phyloP scores from a whole-genome alignment of 35 echinoderm and acorn worm genomes.

The Apostichopus japonicus region DNA sequence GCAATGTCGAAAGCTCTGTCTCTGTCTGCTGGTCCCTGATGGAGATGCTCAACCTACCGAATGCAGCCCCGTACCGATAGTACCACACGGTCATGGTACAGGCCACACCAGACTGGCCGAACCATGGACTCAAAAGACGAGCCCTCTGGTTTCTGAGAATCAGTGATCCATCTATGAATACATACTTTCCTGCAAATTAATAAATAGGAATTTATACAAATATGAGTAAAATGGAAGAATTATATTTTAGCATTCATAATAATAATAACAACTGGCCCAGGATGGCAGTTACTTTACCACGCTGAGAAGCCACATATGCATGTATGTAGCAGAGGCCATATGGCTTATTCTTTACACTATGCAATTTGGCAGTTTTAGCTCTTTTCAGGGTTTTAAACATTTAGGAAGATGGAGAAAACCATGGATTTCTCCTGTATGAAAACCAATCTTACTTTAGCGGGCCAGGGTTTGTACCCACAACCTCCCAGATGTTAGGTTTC shows the following conservation, averaged over 20 bases:
- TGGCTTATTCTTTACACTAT: too few species aligned
- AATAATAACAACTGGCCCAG: neutral
- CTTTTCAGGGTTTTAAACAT: too few species aligned
- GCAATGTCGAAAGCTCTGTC: neutral
- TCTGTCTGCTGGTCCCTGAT: neutral
- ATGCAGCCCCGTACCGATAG: slow-evolving; percentile 44
- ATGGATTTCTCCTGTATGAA: too few species aligned
- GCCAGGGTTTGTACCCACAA: too few species aligned
- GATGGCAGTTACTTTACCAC: too few species aligned
- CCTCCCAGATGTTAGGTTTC: too few species aligned
- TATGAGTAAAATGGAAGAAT: too few species aligned
- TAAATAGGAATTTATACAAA: neutral
- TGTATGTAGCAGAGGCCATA: too few species aligned
- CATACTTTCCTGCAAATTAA: slow-evolving; percentile 34
- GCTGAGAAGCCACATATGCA: too few species aligned
- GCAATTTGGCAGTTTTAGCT: too few species aligned
- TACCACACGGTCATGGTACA: slow-evolving; percentile 61
- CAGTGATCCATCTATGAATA: slow-evolving; percentile 40
- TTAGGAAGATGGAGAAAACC: too few species aligned
- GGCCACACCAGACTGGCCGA: slow-evolving; percentile 27
- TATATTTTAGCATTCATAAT: neutral
- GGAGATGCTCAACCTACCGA: slow-evolving; percentile 16
- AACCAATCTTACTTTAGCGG: too few species aligned
- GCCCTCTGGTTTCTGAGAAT: slow-evolving; percentile 33
- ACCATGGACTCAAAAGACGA: slow-evolving; percentile 30